A percentile compares a stretch with the other conserved stretches of the same genome.
These are phyloP conservation scores for Zophobas atratus DNA, from an alignment of 1,140 invertebrate genomes.

Conservation along the genomic window DNA sequence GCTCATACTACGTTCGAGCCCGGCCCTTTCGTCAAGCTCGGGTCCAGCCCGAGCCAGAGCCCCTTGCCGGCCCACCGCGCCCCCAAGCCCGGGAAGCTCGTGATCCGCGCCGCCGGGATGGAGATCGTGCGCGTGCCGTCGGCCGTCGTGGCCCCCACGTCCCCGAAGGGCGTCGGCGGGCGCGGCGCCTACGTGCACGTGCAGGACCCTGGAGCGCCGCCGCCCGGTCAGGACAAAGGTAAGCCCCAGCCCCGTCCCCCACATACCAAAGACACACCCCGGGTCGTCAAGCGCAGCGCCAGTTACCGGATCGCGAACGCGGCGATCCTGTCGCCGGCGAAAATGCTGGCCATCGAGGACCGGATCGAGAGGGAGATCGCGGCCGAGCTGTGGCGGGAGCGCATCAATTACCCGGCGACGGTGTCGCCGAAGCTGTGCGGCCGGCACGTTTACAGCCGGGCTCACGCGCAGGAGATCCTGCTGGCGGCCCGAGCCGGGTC, in stretches of 20 bases:
- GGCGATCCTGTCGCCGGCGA: constrained; percentile 71
- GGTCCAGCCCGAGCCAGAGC: constrained; percentile 66
- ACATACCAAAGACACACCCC: constrained; percentile 42
- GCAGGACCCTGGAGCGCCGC: constrained; percentile 76
- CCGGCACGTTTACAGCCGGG: constrained; percentile 62
- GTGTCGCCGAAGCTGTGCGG: constrained; percentile 64
- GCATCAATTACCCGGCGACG: constrained; percentile 80
- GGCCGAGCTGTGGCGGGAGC: constrained; percentile 77
- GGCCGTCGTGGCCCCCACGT: constrained; percentile 49
- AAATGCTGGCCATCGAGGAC: constrained; percentile 66
- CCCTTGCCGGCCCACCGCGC: constrained; percentile 67
- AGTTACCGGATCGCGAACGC: constrained; percentile 89
- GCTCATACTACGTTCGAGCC: constrained; percentile 89
- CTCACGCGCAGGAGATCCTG: constrained; percentile 67
- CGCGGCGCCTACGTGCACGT: constrained; percentile 82
- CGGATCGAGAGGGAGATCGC: constrained; percentile 74
- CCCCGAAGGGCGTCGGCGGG: constrained; percentile 66
- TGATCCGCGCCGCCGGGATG: constrained; percentile 55
- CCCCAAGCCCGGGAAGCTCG: constrained; percentile 67
- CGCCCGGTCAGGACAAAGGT: constrained; percentile 75
- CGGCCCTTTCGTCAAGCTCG: constrained; percentile 79
- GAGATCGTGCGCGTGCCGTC: too few relatives aligned
- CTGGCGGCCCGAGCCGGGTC: constrained; percentile 71
- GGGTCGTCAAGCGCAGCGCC: constrained; percentile 83
- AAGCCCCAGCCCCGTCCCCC: constrained; percentile 63